A percentile compares a stretch with the other conserved stretches of the same genome.
Conservation (phyloP, 2,113 vertebrate genomes). For the Brachirus orientalis region DNA sequence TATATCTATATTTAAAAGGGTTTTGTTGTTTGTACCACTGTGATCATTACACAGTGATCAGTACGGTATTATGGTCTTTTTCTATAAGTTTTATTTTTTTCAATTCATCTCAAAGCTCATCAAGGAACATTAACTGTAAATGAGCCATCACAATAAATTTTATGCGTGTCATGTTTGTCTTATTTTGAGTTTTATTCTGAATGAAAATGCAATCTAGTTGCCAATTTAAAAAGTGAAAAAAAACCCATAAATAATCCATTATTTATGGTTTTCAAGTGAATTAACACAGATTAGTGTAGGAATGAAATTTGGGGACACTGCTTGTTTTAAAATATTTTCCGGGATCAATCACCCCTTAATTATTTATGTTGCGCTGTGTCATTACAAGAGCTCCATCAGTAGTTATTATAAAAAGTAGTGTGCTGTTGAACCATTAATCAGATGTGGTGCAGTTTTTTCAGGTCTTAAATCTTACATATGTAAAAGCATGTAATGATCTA, state of each 20-base stretch:
- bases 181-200: conserved; percentile 38
- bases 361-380: conserved; percentile 53
- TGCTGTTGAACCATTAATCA: conserved; percentile 62
- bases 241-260: conserved; percentile 52
- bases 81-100: neutral
- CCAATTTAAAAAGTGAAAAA: conserved; percentile 46
- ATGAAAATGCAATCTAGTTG: conserved; percentile 33
- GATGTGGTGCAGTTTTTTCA: conserved; percentile 36
- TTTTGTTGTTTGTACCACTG: neutral
- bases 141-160: conserved; percentile 45
- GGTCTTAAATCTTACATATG: conserved; percentile 40
- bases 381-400: conserved; percentile 51
- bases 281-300: conserved; percentile 42
- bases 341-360: conserved; percentile 37
- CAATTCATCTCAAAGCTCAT: conserved; percentile 24
- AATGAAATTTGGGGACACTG: conserved; percentile 29
- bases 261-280: conserved; percentile 57
- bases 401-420: conserved; percentile 48
- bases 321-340: conserved; percentile 52
- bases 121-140: conserved; percentile 43
- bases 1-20: no score
- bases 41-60: no score
- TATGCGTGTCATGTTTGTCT: conserved; percentile 21
- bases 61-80: neutral
- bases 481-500: conserved; percentile 25